These are phyloP conservation scores for Amblyornis subalaris DNA, from an alignment of 2,113 vertebrate genomes.

Conservation along the genomic window DNA sequence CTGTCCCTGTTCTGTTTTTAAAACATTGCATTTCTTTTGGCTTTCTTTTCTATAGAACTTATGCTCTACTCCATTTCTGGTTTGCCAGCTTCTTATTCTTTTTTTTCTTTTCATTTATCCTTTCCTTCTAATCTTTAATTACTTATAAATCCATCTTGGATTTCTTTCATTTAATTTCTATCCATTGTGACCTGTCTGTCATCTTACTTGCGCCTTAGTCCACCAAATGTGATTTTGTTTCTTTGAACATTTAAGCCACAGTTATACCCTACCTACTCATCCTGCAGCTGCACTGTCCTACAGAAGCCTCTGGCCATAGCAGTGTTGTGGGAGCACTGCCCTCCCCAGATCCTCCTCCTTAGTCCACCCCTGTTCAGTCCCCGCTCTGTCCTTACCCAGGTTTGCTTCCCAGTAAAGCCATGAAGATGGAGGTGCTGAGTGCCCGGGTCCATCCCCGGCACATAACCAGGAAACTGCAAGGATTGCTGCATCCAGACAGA, in stretches of 20 bases:
- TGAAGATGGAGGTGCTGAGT: neutral
- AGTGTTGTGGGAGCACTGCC: neutral
- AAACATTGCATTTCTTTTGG: neutral
- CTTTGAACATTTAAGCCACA: neutral
- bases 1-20: neutral
- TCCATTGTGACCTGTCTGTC: neutral
- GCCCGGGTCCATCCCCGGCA: accelerated
- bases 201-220: neutral
- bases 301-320: neutral
- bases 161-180: neutral
- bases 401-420: neutral
- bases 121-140: neutral
- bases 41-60: neutral
- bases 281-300: neutral
- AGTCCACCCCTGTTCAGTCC: neutral
- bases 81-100: neutral
- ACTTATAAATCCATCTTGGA: neutral
- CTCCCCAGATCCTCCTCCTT: neutral
- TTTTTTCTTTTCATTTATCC: neutral
- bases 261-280: neutral
- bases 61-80: neutral
- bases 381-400: accelerated
- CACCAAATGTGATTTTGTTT: neutral
- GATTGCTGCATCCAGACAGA: neutral
- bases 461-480: accelerated